Conservation (phyloP, 2,113 vertebrate species). For the Murina feae region DNA sequence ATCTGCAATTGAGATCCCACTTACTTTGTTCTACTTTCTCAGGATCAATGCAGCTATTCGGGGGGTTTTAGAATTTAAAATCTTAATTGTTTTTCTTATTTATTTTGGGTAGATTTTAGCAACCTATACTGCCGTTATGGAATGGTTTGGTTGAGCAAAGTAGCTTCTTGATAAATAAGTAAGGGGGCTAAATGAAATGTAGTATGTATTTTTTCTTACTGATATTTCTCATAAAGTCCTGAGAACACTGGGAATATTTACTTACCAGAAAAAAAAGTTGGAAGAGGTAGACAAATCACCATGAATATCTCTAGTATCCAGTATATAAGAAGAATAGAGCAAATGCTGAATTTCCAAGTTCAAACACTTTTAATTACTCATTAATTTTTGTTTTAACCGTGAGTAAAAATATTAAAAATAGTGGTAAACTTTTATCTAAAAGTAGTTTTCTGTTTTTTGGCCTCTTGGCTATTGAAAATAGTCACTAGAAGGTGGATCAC, state of each 20-base stretch:
- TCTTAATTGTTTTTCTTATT: not conserved
- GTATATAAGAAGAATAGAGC: not conserved
- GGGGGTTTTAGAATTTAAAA: not conserved
- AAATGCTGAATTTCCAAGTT: not conserved
- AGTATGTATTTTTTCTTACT: not conserved
- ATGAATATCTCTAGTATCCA: not conserved
- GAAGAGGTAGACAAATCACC: not conserved
- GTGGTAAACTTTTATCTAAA: not conserved
- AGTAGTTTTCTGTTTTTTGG: not conserved
- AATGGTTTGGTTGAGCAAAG: not conserved
- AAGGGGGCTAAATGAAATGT: not conserved
- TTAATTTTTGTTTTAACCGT: not conserved
- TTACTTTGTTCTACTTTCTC: too few species aligned
- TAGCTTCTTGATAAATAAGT: not conserved
- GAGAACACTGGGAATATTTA: not conserved
- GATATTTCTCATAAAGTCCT: not conserved
- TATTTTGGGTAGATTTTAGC: not conserved
- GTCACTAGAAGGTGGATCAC: not conserved
- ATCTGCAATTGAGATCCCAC: too few species aligned
- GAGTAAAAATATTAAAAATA: conserved; percentile 5
- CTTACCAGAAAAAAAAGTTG: not conserved
- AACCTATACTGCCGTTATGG: not conserved
- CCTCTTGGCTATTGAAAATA: not conserved
- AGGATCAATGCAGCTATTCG: too few species aligned
- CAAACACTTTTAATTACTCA: not conserved